phyloP scores from a whole-genome alignment of 2,113 vertebrate species.

The Xiphophorus maculatus region DNA sequence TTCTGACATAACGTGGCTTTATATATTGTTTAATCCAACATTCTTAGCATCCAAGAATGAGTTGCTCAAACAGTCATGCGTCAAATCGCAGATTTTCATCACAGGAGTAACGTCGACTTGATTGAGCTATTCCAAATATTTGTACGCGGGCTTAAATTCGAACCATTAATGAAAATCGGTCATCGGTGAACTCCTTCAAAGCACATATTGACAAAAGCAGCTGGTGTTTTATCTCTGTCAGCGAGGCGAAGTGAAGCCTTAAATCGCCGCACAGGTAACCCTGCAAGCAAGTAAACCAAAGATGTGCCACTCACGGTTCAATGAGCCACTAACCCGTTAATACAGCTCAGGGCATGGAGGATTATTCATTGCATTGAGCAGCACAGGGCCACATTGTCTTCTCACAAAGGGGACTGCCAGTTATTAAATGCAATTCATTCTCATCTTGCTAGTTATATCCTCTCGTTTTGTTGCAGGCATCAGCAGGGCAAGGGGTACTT shows the following conservation, averaged over 20 bases:
- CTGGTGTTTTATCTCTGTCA: slow-evolving; percentile 7
- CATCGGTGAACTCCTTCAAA: not conserved
- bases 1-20: no score
- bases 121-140: not conserved
- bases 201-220: slow-evolving; percentile 9
- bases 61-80: not conserved
- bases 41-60: no score
- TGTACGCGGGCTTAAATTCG: not conserved
- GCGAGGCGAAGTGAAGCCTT: slow-evolving; percentile 14
- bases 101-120: not conserved
- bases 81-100: not conserved
- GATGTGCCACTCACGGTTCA: slow-evolving; percentile 20
- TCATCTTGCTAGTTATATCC: slow-evolving; percentile 23
- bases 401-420: slow-evolving; percentile 45
- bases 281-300: slow-evolving; percentile 23
- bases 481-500: slow-evolving; percentile 15
- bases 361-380: slow-evolving; percentile 21
- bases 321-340: slow-evolving; percentile 51
- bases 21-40: no score
- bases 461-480: slow-evolving; percentile 40
- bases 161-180: not conserved
- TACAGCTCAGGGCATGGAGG: slow-evolving; percentile 12
- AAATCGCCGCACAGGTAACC: slow-evolving; percentile 26
- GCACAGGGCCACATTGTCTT: slow-evolving; percentile 18
- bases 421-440: slow-evolving; percentile 64